Evolutionary conservation across 2,113 vertebrate species (phyloP).

Genomic region (Cairina moschata): DNA sequence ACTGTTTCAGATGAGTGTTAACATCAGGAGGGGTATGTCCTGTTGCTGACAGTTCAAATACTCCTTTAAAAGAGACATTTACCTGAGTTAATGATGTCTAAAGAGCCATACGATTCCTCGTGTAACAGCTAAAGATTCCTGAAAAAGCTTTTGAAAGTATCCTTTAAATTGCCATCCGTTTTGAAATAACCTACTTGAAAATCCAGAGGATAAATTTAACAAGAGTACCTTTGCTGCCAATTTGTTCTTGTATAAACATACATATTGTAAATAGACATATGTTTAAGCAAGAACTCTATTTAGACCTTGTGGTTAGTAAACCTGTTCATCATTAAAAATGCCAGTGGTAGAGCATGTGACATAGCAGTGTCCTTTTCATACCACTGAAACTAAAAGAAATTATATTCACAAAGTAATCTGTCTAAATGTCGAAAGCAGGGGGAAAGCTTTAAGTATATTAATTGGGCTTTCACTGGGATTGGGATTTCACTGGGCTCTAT

Average conservation of each 20-base stretch:
- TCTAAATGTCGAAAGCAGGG: not conserved
- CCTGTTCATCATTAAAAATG: slow-evolving; percentile 3
- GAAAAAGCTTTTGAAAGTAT: slow-evolving; percentile 6
- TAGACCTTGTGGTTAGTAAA: not conserved
- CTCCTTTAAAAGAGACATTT: not conserved
- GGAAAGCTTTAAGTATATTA: not conserved
- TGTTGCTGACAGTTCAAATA: not conserved
- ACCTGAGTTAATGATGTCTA: not conserved
- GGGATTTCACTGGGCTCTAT: not conserved
- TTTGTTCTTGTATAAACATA: slow-evolving; percentile 26
- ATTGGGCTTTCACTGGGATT: too few relatives aligned
- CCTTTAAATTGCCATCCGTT: not conserved
- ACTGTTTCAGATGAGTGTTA: not conserved
- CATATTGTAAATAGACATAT: not conserved
- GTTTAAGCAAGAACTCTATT: not conserved
- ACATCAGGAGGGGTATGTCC: not conserved
- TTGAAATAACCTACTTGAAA: not conserved
- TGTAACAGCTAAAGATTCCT: not conserved
- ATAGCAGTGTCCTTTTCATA: not conserved
- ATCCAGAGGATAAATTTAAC: slow-evolving; percentile 28
- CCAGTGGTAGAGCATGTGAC: not conserved
- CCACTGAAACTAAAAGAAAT: not conserved
- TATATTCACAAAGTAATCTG: not conserved
- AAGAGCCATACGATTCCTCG: not conserved
- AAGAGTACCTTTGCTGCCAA: not conserved